Conservation (phyloP, 2,797 vertebrate genomes). For the Fratercula arctica region DNA sequence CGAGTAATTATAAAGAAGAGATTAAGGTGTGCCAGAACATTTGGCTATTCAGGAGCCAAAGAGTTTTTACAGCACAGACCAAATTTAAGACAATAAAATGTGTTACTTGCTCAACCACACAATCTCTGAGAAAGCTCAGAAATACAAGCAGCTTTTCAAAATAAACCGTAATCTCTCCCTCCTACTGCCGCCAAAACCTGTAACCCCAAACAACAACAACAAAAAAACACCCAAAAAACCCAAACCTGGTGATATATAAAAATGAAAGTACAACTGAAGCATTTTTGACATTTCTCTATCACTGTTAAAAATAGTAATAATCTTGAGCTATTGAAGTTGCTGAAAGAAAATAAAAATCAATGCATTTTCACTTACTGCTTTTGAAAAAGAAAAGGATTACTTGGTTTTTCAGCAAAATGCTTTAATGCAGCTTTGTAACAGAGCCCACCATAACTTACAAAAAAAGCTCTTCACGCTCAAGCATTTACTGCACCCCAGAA, state of each 20-base stretch:
- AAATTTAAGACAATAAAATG: constrained; percentile 1
- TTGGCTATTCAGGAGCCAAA: neutral
- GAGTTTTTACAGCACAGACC: neutral
- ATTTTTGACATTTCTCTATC: constrained; percentile 61
- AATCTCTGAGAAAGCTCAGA: neutral
- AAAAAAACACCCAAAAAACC: neutral
- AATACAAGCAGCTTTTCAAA: neutral
- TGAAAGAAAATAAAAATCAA: constrained; percentile 62
- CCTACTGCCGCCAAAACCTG: neutral
- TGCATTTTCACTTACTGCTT: constrained; percentile 46
- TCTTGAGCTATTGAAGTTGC: constrained; percentile 39
- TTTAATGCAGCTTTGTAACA: constrained; percentile 40
- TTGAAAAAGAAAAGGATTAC: constrained; percentile 43
- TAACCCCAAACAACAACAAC: neutral
- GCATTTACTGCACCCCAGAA: neutral
- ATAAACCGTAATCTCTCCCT: neutral
- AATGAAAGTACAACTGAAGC: constrained; percentile 37
- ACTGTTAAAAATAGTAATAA: constrained; percentile 65
- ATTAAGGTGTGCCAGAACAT: neutral
- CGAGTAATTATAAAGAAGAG: neutral
- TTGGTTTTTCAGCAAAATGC: constrained; percentile 40
- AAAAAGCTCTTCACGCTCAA: neutral
- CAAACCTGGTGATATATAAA: constrained; percentile 10
- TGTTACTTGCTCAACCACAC: neutral
- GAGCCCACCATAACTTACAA: neutral